These are phyloP conservation scores for Drosophila littoralis DNA, from an alignment of 1,140 invertebrate genomes.

Conservation along the genomic window DNA sequence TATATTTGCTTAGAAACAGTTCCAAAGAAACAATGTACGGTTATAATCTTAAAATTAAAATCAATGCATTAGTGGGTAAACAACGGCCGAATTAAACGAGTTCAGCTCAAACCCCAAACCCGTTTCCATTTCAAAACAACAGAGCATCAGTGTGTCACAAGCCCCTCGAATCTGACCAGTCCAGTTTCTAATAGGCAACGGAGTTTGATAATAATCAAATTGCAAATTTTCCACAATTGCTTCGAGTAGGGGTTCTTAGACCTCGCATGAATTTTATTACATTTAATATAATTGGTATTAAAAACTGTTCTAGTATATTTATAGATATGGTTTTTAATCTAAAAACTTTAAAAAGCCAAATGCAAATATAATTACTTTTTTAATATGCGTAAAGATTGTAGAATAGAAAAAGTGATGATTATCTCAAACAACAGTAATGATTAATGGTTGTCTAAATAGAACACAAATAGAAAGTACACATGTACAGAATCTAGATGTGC, in stretches of 20 bases:
- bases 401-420: too few species aligned
- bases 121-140: constrained; percentile 23
- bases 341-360: too few species aligned
- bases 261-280: not conserved
- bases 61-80: constrained; percentile 27
- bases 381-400: too few species aligned
- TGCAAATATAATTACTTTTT: too few species aligned
- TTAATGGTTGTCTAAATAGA: too few species aligned
- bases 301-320: too few species aligned
- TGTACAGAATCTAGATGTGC: too few species aligned
- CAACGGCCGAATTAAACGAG: constrained; percentile 25
- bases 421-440: too few species aligned
- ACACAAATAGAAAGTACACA: too few species aligned
- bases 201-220: not conserved
- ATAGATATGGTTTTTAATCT: too few species aligned
- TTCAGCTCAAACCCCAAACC: constrained; percentile 21
- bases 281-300: too few species aligned
- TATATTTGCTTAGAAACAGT: constrained; percentile 27
- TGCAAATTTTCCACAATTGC: constrained; percentile 3
- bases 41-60: constrained; percentile 23
- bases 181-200: constrained; percentile 1
- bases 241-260: not conserved
- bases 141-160: constrained; percentile 9
- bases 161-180: constrained; percentile 12
- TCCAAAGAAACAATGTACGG: constrained; percentile 18